These are phyloP conservation scores for Campoplex capitator DNA, from an alignment of 2,888 invertebrate species.

Conservation along the genomic window DNA sequence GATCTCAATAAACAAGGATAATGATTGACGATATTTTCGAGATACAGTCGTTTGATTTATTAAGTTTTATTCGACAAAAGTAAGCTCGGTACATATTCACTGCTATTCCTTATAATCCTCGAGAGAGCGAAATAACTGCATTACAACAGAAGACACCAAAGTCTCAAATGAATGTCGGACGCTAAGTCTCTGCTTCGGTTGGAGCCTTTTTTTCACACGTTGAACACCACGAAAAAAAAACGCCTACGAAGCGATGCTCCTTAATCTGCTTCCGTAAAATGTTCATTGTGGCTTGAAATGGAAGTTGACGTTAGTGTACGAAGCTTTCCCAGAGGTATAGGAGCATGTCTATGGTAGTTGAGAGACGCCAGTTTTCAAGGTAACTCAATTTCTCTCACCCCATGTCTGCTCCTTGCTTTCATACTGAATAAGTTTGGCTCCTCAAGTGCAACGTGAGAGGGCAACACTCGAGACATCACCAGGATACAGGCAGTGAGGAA, in stretches of 20 bases:
- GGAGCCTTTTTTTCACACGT: not conserved
- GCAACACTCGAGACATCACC: not conserved
- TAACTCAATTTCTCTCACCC: conserved; percentile 57
- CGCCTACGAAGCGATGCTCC: conserved; percentile 32
- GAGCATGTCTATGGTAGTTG: conserved; percentile 14
- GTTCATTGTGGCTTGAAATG: conserved; percentile 54
- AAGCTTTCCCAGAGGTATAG: conserved; percentile 18
- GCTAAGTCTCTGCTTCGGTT: not conserved
- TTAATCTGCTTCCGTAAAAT: conserved; percentile 55
- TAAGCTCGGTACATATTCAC: not conserved
- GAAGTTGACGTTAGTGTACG: conserved; percentile 46
- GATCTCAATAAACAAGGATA: not conserved
- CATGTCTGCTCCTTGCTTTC: not conserved
- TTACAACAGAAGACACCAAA: not conserved
- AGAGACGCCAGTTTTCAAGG: conserved; percentile 59
- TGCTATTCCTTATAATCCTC: not conserved
- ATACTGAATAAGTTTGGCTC: conserved; percentile 9
- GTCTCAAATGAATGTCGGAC: not conserved
- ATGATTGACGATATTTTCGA: not conserved
- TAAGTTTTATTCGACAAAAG: not conserved
- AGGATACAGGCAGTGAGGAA: conserved; percentile 18
- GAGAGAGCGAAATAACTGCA: not conserved
- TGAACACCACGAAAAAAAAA: not conserved
- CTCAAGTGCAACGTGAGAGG: not conserved
- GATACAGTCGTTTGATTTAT: not conserved